A percentile compares a stretch with the other conserved stretches of the same genome.
Conservation (phyloP, 2,888 invertebrate genomes). For the Philaethria dido region DNA sequence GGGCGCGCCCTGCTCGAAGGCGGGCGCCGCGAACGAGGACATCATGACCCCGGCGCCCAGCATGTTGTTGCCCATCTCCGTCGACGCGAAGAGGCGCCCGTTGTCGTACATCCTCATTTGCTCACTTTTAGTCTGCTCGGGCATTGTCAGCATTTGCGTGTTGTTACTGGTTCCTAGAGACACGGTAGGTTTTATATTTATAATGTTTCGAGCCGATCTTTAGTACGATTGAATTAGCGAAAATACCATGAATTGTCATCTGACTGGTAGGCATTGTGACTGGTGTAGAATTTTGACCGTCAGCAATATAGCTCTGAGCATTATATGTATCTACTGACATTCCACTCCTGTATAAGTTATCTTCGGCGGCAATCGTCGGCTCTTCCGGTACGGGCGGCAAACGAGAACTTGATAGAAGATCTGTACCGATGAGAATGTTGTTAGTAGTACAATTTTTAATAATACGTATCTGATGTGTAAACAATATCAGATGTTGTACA, state of each 20-base stretch:
- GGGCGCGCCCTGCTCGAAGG: constrained; percentile 55
- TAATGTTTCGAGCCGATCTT: constrained; percentile 1
- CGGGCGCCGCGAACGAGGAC: constrained; percentile 59
- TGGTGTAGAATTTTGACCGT: constrained; percentile 56
- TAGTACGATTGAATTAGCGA: constrained; percentile 26
- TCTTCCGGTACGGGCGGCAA: constrained; percentile 86
- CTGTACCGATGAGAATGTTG: constrained; percentile 48
- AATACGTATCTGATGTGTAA: neutral
- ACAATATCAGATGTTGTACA: neutral
- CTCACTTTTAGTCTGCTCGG: constrained; percentile 70
- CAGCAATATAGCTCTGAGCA: constrained; percentile 61
- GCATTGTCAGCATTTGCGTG: constrained; percentile 72
- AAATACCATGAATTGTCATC: constrained; percentile 74
- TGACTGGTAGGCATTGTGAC: constrained; percentile 75
- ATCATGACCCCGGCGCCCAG: constrained; percentile 66
- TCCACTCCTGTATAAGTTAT: constrained; percentile 74
- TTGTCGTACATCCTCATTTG: constrained; percentile 72
- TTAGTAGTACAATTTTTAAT: neutral
- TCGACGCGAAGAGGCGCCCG: constrained; percentile 64
- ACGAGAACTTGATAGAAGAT: constrained; percentile 73
- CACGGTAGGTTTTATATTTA: constrained; percentile 36
- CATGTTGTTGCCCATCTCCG: constrained; percentile 70
- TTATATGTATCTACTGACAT: constrained; percentile 75
- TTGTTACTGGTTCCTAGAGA: constrained; percentile 70
- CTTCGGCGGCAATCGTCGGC: constrained; percentile 75